phyloP scores from a whole-genome alignment of 2,113 vertebrate species.

The Oryzias woworae region DNA sequence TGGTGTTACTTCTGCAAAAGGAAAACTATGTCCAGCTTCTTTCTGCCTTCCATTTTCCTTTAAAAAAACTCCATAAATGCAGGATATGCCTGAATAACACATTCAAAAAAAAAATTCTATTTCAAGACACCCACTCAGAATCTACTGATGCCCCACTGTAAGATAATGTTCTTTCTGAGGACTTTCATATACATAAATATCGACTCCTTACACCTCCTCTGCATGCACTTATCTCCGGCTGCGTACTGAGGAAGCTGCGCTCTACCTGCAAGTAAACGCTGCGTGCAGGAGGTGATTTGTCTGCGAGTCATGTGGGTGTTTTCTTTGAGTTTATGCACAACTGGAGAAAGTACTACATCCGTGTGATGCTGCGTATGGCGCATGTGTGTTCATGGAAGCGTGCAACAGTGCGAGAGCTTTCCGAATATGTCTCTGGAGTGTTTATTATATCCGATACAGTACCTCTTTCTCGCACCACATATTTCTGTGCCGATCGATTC shows the following conservation, averaged over 20 bases:
- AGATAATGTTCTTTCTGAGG: neutral
- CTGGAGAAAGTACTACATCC: conserved; percentile 17
- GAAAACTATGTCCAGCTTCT: neutral
- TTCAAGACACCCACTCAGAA: neutral
- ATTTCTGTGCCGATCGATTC: conserved; percentile 95
- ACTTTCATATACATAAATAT: conserved; percentile 21
- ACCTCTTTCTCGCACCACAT: conserved; percentile 94
- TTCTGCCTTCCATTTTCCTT: neutral
- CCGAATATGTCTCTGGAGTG: conserved; percentile 84
- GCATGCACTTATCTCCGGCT: conserved; percentile 6
- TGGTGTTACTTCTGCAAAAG: neutral
- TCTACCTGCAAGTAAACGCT: conserved; percentile 22
- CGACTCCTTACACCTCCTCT: conserved; percentile 15
- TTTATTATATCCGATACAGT: conserved; percentile 96
- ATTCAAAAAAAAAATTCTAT: neutral
- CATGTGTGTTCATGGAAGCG: conserved; percentile 28
- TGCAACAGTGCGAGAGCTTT: conserved; percentile 67
- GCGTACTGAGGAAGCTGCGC: conserved; percentile 7
- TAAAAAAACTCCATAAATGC: neutral
- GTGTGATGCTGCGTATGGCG: conserved; percentile 12
- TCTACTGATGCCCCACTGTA: neutral
- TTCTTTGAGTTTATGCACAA: conserved; percentile 39
- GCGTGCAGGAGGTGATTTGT: neutral
- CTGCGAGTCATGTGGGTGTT: conserved; percentile 28
- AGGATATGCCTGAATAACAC: conserved; percentile 1